Evolutionary conservation across 1,140 invertebrate genomes (phyloP).

Genomic region (Ectropis grisescens): DNA sequence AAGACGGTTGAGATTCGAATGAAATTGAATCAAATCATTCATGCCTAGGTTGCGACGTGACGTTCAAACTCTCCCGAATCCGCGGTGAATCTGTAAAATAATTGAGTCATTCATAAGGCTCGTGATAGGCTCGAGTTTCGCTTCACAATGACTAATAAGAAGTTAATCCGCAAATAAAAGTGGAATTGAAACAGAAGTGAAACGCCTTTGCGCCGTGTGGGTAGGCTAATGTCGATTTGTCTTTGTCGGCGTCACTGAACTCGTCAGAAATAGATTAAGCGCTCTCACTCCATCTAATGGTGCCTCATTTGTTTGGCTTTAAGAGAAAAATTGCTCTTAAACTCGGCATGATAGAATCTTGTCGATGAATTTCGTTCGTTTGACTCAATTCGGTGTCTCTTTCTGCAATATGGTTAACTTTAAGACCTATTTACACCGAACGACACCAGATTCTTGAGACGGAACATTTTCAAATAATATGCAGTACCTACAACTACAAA

Average conservation of each 20-base stretch:
- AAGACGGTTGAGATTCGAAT: no score
- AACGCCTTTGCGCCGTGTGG: conserved; percentile 60
- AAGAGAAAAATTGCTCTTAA: conserved; percentile 67
- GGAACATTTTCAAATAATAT: no score
- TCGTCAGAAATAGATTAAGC: conserved; percentile 70
- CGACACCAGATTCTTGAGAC: no score
- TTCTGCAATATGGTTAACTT: no score
- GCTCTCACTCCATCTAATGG: conserved; percentile 68
- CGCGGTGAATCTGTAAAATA: conserved; percentile 53
- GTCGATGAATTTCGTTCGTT: conserved; percentile 60
- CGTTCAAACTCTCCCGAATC: conserved; percentile 34
- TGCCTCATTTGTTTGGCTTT: conserved; percentile 69
- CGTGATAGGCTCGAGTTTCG: conserved; percentile 44
- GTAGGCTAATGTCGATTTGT: conserved; percentile 69
- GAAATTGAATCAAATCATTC: conserved; percentile 25
- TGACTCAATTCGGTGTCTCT: conserved; percentile 44
- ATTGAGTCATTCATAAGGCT: conserved; percentile 68
- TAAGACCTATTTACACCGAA: no score
- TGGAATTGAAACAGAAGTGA: conserved; percentile 68
- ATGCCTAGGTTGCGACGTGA: conserved; percentile 24
- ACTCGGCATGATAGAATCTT: conserved; percentile 58
- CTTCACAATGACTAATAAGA: conserved; percentile 67
- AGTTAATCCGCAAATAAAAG: conserved; percentile 70
- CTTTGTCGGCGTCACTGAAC: conserved; percentile 68
- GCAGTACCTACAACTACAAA: no score